Evolutionary conservation across 2,888 invertebrate genomes (phyloP), one percentile per base, ranked within the genome.

Genomic region (Parelbella ahira): DNA sequence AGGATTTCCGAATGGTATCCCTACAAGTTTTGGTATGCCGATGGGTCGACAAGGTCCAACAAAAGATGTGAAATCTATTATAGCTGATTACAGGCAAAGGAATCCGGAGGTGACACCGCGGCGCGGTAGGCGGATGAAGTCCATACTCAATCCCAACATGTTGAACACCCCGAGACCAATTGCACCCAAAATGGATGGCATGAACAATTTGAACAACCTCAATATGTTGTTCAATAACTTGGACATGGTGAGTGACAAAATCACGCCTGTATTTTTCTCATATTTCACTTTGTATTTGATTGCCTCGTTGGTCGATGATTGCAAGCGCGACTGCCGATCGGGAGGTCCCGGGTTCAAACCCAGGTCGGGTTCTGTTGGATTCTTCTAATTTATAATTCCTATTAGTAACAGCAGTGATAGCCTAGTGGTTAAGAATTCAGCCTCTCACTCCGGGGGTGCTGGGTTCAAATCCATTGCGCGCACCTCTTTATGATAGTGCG

Each of bases 31-130:
- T 24, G 82, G 83, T 1, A 69, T 84, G 58, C 87, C 79, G 0
- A 89, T 88, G 77, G 93, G 93, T 0, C 86, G 93, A 0, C 94
- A 94, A 62, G 92, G 94, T 0, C 91, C 93, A 0, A 92, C 93
- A n/a, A 90, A 94, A 45, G 94, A 95, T 67, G 94, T 95, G 0
- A 92, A 93, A 64, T 93, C 94, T 2, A 93, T 95, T 41, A 94
- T 94, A 60, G 94, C 94, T 0, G 94, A 94, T 65, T 93, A 93
- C 62, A 89, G 94, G 51, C 92, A 93, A 50, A 87, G 92, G 51
- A 93, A 94, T 73, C 93, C 94, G 0, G 93, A 94, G 51, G 82
- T 91, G 2, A 91, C 93, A 0, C 93, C 93, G 0, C 76, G 93
- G 52, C 88, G 93, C 53, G 91, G 92, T 2, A 82, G 91, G 12